Evolutionary conservation across 2,113 vertebrate genomes (phyloP).

Genomic region (Microcebus ravelobensis): DNA sequence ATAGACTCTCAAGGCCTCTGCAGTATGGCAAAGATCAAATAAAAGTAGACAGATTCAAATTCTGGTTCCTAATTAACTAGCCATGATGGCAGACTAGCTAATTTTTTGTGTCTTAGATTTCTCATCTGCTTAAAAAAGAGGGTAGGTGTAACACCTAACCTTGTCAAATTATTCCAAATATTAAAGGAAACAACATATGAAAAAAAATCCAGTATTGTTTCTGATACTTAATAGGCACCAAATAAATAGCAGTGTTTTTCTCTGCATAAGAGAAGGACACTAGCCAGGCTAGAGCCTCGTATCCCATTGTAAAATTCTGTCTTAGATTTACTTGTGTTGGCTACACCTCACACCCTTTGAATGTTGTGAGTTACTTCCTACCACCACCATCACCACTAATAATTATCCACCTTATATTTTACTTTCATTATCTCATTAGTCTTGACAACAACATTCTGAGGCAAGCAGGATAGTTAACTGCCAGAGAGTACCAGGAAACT

Average conservation of each 20-base stretch:
- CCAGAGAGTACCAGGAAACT: background rate
- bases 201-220: background rate
- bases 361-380: background rate
- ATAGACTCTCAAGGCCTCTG: background rate
- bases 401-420: background rate
- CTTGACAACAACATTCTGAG: background rate
- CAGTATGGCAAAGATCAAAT: background rate
- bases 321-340: background rate
- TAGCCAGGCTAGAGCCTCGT: background rate
- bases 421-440: constrained; percentile 33
- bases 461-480: background rate
- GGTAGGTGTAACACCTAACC: background rate
- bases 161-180: background rate
- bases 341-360: background rate
- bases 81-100: background rate
- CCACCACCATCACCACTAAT: background rate
- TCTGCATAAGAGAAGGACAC: background rate
- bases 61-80: background rate
- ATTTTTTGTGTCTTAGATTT: background rate
- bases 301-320: background rate
- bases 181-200: background rate
- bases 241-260: background rate
- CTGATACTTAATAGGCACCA: background rate
- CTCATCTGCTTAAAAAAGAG: background rate
- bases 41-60: background rate